Conservation (phyloP, 2,888 invertebrate genomes). For the Ashinkailepas kermadecensis region DNA sequence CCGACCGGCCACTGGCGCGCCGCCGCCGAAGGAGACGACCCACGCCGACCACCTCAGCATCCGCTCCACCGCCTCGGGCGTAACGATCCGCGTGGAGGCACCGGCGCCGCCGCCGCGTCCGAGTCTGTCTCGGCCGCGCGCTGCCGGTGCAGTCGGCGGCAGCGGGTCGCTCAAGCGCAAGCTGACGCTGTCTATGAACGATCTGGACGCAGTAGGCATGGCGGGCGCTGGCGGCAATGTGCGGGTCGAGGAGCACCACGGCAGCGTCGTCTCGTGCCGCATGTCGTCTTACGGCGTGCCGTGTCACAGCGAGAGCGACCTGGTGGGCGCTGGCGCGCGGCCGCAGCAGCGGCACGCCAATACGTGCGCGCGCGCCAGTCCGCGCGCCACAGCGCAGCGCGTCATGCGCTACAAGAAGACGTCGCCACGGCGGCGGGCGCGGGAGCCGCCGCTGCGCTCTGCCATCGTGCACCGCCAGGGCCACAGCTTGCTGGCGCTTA, state of each 20-base stretch:
- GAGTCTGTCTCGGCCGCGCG: conserved; percentile 18
- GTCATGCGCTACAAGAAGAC: conserved; percentile 13
- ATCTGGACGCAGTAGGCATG: conserved; percentile 40
- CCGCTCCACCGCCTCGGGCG: neutral
- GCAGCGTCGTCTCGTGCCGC: neutral
- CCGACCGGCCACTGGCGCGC: neutral
- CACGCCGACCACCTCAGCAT: neutral
- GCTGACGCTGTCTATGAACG: conserved; percentile 42
- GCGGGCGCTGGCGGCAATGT: conserved; percentile 10
- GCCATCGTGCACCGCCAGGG: conserved; percentile 5
- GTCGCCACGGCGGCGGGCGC: neutral
- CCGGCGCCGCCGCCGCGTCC: conserved; percentile 24
- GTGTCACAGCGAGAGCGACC: neutral
- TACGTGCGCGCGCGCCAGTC: neutral
- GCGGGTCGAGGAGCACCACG: conserved; percentile 26
- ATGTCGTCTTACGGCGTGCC: conserved; percentile 13
- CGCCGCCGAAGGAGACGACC: neutral
- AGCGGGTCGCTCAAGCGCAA: conserved; percentile 38
- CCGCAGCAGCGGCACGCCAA: neutral
- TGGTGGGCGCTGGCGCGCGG: neutral
- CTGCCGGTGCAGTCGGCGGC: neutral
- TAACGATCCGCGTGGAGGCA: conserved; percentile 26
- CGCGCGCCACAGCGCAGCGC: conserved; percentile 5
- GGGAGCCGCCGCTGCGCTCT: neutral
- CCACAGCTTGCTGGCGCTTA: conserved; percentile 14